Percentiles rank a stretch among this genome's conserved stretches.
Conservation (phyloP, 2,113 vertebrate species). For the Mungos mungo region DNA sequence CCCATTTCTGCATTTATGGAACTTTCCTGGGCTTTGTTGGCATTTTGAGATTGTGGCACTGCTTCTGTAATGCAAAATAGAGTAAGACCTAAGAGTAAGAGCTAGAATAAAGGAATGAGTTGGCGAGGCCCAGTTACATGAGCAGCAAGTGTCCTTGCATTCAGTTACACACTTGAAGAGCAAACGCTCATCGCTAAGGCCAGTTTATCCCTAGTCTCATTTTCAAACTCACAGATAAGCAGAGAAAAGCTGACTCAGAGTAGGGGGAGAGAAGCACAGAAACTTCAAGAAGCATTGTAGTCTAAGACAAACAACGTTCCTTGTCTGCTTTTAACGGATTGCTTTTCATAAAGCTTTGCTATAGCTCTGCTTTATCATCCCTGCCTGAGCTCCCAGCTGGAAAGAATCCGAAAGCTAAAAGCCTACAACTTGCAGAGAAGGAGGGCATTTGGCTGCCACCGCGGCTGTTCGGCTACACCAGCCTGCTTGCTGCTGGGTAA, state of each 20-base stretch:
- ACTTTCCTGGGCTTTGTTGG: neutral
- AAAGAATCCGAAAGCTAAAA: slow-evolving; percentile 82
- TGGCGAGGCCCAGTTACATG: neutral
- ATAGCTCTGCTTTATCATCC: slow-evolving; percentile 82
- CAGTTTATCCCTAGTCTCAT: neutral
- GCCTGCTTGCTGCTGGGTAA: slow-evolving; percentile 66
- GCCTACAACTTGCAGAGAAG: slow-evolving; percentile 75
- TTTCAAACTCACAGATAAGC: neutral
- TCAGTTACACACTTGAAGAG: neutral
- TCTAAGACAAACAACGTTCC: slow-evolving; percentile 55
- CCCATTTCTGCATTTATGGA: neutral
- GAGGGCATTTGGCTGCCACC: slow-evolving; percentile 72
- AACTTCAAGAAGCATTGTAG: slow-evolving; percentile 30
- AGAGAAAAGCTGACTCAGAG: slow-evolving; percentile 30
- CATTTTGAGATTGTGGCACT: neutral
- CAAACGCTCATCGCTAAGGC: neutral
- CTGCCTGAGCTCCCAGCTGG: slow-evolving; percentile 79
- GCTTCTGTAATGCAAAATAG: neutral
- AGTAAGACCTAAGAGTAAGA: neutral
- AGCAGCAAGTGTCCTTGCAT: neutral
- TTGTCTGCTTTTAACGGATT: slow-evolving; percentile 71
- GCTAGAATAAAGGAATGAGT: neutral
- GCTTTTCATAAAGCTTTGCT: slow-evolving; percentile 66
- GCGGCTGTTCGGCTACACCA: slow-evolving; percentile 46
- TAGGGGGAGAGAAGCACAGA: neutral